Evolutionary conservation across 2,888 invertebrate genomes (phyloP).

Genomic region (Melieria crassipennis): DNA sequence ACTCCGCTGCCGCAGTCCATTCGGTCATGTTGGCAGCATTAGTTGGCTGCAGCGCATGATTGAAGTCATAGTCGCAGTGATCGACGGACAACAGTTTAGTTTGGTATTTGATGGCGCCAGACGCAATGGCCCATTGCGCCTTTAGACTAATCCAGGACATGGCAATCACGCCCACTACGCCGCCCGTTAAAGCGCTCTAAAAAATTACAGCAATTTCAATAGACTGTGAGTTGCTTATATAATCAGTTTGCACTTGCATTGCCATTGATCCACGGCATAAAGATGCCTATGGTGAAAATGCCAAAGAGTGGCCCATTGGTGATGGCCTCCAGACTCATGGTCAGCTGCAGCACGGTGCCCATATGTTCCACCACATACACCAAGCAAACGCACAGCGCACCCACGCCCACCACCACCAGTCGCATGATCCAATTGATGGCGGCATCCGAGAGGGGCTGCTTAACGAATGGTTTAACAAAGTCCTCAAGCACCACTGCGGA

Average conservation of each 20-base stretch:
- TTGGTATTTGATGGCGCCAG: constrained; percentile 72
- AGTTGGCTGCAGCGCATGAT: constrained; percentile 41
- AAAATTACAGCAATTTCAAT: neutral
- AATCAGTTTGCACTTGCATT: constrained; percentile 65
- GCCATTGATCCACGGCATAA: constrained; percentile 76
- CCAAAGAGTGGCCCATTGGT: constrained; percentile 78
- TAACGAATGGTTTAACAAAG: constrained; percentile 73
- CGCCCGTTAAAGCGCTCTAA: constrained; percentile 72
- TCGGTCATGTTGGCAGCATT: constrained; percentile 47
- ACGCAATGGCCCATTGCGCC: constrained; percentile 73
- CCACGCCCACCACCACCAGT: constrained; percentile 75
- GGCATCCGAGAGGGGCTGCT: constrained; percentile 68
- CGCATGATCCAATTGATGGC: constrained; percentile 74
- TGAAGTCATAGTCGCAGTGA: constrained; percentile 74
- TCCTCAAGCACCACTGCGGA: constrained; percentile 81
- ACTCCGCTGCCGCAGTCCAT: constrained; percentile 48
- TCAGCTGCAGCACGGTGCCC: constrained; percentile 76
- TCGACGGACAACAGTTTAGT: constrained; percentile 73
- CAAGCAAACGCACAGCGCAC: constrained; percentile 73
- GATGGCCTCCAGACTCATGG: constrained; percentile 76
- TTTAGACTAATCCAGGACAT: constrained; percentile 73
- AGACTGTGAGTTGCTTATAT: neutral
- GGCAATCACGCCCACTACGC: constrained; percentile 68
- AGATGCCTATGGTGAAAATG: constrained; percentile 73
- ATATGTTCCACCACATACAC: constrained; percentile 80